Conservation (phyloP, 1,140 invertebrate genomes). For the Sarcophaga bullata region DNA sequence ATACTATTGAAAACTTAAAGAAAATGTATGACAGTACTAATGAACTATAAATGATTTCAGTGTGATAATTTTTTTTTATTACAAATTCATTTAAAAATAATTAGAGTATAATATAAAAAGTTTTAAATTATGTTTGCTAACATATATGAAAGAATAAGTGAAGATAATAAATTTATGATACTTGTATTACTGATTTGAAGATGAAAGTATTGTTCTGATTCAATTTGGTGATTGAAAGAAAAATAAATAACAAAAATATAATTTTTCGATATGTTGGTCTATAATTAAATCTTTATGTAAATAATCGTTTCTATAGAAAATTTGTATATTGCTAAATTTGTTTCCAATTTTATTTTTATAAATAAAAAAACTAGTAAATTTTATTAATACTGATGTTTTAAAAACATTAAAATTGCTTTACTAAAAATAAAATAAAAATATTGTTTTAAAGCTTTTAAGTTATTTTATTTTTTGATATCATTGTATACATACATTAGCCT, state of each 20-base stretch:
- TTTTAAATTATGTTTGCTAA: too few species aligned
- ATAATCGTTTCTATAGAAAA: slow-evolving; percentile 1
- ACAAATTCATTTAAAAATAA: neutral
- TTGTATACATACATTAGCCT: too few species aligned
- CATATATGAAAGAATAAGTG: too few species aligned
- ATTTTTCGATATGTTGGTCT: neutral
- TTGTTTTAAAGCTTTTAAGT: slow-evolving; percentile 23
- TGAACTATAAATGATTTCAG: neutral
- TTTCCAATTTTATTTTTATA: neutral
- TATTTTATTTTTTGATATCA: neutral
- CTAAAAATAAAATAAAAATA: neutral
- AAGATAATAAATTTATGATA: too few species aligned
- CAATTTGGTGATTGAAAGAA: too few species aligned
- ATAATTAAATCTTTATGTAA: neutral
- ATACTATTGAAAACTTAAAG: too few species aligned
- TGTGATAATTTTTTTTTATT: neutral
- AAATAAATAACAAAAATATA: too few species aligned
- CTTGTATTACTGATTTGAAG: too few species aligned
- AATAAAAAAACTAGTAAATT: neutral
- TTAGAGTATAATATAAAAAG: too few species aligned
- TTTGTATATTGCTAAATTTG: neutral
- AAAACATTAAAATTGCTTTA: slow-evolving; percentile 4
- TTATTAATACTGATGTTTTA: neutral
- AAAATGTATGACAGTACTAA: too few species aligned
- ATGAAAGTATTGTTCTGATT: too few species aligned